These are phyloP conservation scores for Serrognathus titanus DNA, from an alignment of 2,888 invertebrate species.

Conservation along the genomic window DNA sequence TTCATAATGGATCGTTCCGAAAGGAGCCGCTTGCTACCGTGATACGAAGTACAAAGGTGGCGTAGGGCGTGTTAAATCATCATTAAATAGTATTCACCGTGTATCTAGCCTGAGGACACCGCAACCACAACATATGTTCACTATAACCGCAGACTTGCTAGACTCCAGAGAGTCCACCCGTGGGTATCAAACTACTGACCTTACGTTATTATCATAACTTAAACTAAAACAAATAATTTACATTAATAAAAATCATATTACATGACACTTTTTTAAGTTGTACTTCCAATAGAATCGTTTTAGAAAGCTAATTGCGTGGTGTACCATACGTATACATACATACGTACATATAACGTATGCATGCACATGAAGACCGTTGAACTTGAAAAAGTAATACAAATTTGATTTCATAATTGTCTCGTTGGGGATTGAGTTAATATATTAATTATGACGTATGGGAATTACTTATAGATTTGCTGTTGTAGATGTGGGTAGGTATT, in stretches of 20 bases:
- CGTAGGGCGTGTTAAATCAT: conserved; percentile 17
- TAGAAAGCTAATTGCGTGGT: too few relatives aligned
- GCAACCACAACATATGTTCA: conserved; percentile 28
- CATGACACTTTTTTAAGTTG: too few relatives aligned
- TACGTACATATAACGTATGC: too few relatives aligned
- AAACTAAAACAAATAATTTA: too few relatives aligned
- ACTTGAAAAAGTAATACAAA: too few relatives aligned
- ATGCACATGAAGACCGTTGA: too few relatives aligned
- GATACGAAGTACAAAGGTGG: conserved; percentile 16
- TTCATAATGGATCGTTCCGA: conserved; percentile 15
- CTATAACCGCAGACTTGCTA: conserved; percentile 13
- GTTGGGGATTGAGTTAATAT: too few relatives aligned
- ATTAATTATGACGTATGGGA: too few relatives aligned
- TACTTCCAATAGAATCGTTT: too few relatives aligned
- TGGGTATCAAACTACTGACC: neutral
- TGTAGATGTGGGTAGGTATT: neutral
- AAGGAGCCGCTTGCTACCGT: conserved; percentile 17
- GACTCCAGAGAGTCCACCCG: neutral
- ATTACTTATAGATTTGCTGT: neutral
- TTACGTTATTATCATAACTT: neutral
- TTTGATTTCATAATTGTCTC: too few relatives aligned
- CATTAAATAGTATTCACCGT: conserved; percentile 21
- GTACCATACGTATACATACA: too few relatives aligned
- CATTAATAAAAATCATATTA: too few relatives aligned
- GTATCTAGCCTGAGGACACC: conserved; percentile 23